Base-by-base conservation (phyloP, 2,888 invertebrate species). In the Epinotia demarniana region DNA sequence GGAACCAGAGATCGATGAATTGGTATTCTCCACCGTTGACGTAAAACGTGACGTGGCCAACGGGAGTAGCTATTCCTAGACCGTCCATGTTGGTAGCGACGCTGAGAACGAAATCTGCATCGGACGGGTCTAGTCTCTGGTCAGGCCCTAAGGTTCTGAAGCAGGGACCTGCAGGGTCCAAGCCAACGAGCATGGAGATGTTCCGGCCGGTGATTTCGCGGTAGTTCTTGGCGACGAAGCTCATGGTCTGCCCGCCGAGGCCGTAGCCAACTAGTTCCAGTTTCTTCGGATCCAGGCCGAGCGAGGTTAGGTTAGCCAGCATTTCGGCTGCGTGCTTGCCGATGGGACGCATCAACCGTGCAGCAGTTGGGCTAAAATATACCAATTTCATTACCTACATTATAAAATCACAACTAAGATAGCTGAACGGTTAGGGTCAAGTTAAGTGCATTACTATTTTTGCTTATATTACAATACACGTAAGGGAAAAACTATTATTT, bases 1-100 rank as follows among this genome's bases (percentile, higher is more conserved):
- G 8, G 6, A 79, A 62, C 82, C 82, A 83, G 5, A 64, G 0
- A 16, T 78, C 27, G 5, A 85, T 0, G n/a, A 83, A 81, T 68
- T 86, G 86, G 64, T 76, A 78, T 46, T 78, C 73, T 0, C 92
- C 92, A 0, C 92, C 92, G 46, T 92, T 92, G 4, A 92, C 88
- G 75, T 91, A 92, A 74, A 88, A 90, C 71, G 90, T 90, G 0
- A 90, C 84, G 78, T 92, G 92, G 0, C 90, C 92, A 0, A 90
- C 79, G 0, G 92, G 90, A 0, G 90, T 87, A 0, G 92, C 90
- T 87, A 90, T 90, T 0, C 92, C 92, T 3, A 81, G 89, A 0
- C 85, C 89, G 55, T 92, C 92, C 0, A 92, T 89, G 75, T 92
- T 92, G 0, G 92, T 92, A 3, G 80, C 76, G 0, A 92, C 55